A percentile compares a stretch with the other conserved stretches of the same genome.
phyloP scores from a whole-genome alignment of 2,797 vertebrate species.

The Nannoperca australis region DNA sequence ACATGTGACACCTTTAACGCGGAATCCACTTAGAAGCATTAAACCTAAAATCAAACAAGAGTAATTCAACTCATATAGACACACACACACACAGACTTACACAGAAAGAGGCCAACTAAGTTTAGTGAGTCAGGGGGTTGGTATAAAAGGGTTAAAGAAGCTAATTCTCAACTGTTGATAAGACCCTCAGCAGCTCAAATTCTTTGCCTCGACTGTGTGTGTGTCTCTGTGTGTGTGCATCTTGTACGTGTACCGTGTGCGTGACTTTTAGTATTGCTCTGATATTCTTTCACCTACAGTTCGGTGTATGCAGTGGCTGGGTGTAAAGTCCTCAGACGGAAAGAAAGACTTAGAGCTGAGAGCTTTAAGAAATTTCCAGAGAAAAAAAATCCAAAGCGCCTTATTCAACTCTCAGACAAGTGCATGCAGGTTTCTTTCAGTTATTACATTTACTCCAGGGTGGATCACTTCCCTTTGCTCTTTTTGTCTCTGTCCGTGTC shows the following conservation, averaged over 20 bases:
- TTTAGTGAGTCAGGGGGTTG: constrained; percentile 60
- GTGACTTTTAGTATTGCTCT: constrained; percentile 49
- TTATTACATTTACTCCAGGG: constrained; percentile 31
- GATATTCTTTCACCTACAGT: constrained; percentile 48
- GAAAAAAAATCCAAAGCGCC: constrained; percentile 33
- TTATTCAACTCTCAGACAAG: constrained; percentile 44
- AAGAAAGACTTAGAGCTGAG: constrained; percentile 49
- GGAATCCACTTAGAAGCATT: neutral
- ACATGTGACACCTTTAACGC: constrained; percentile 6
- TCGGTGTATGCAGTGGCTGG: constrained; percentile 27
- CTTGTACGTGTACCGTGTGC: constrained; percentile 30
- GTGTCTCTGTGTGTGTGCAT: constrained; percentile 13
- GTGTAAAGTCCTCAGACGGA: constrained; percentile 57
- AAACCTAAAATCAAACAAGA: constrained; percentile 10
- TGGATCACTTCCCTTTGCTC: constrained; percentile 24
- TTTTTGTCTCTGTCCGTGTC: constrained; percentile 11
- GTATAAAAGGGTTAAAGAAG: constrained; percentile 63
- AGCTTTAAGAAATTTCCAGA: constrained; percentile 42
- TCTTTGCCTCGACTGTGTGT: constrained; percentile 26
- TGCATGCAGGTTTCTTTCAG: constrained; percentile 28
- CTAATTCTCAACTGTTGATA: constrained; percentile 66
- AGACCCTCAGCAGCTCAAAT: constrained; percentile 57
- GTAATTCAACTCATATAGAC: constrained; percentile 20
- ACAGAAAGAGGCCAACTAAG: constrained; percentile 36
- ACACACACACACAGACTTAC: neutral